Evolutionary conservation across 1,140 invertebrate genomes (phyloP).

Genomic region (Brachionus paranguensis): DNA sequence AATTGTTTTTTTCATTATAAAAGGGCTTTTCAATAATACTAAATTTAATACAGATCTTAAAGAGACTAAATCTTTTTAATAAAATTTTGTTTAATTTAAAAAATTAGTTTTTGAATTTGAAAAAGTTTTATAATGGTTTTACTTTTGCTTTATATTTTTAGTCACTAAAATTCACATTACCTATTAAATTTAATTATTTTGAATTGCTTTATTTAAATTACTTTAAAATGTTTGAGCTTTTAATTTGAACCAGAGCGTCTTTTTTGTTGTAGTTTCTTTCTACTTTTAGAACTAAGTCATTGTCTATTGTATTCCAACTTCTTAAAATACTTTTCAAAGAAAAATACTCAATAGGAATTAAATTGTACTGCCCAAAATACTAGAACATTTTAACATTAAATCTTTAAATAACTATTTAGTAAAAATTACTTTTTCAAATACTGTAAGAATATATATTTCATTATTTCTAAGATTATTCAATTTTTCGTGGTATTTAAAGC

Average conservation of each 20-base stretch:
- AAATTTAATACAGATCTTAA: too few species aligned
- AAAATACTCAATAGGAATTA: not conserved
- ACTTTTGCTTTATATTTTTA: too few species aligned
- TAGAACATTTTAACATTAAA: not conserved
- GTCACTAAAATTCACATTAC: too few species aligned
- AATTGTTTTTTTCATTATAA: too few species aligned
- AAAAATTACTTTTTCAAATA: conserved; percentile 22
- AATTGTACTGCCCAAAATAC: conserved; percentile 24
- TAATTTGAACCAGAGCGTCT: not conserved
- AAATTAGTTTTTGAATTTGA: too few species aligned
- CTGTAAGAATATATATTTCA: not conserved
- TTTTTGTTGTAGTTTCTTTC: conserved; percentile 33
- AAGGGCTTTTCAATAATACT: too few species aligned
- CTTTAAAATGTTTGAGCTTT: not conserved
- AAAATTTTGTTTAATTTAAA: too few species aligned
- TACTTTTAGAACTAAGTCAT: not conserved
- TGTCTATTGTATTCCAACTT: not conserved
- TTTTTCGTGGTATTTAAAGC: not conserved
- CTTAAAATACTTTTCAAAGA: not conserved
- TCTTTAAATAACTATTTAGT: not conserved
- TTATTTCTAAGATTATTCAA: not conserved
- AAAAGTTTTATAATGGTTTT: too few species aligned
- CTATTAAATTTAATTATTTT: too few species aligned
- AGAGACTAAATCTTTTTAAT: too few species aligned
- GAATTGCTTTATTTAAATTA: not conserved